Evolutionary conservation across 2,113 vertebrate genomes (phyloP).

Genomic region (Albula goreensis): DNA sequence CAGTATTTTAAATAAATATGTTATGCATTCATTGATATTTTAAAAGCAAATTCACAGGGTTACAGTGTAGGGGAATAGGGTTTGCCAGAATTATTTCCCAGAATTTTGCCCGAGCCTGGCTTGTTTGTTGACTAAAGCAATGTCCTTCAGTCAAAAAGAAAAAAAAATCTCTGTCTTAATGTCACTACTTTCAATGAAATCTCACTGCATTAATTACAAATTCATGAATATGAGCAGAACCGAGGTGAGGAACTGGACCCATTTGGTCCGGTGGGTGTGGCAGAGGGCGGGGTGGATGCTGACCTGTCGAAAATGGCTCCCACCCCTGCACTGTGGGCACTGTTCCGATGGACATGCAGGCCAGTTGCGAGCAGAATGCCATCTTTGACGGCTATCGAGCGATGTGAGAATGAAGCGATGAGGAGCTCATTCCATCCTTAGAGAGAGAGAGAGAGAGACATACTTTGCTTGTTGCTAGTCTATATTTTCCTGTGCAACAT

Average conservation of each 20-base stretch:
- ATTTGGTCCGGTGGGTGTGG: not conserved
- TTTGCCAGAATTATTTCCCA: too few relatives aligned
- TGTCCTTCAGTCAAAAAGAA: not conserved
- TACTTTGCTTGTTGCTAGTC: not conserved
- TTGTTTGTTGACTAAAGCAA: not conserved
- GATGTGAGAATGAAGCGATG: slow-evolving; percentile 86
- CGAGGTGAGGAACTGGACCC: not conserved
- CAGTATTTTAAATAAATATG: too few relatives aligned
- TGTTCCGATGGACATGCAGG: slow-evolving; percentile 83
- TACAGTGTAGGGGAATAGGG: not conserved
- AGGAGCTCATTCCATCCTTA: slow-evolving; percentile 87
- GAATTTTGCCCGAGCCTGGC: not conserved
- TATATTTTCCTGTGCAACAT: not conserved
- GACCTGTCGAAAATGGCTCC: slow-evolving; percentile 90
- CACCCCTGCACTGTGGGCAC: slow-evolving; percentile 84
- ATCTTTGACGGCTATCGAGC: slow-evolving; percentile 83
- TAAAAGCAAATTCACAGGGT: not conserved
- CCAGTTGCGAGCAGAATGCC: slow-evolving; percentile 85
- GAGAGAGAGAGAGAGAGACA: slow-evolving; percentile 24
- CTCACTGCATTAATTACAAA: not conserved
- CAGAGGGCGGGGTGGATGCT: not conserved
- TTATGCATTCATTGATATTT: too few relatives aligned
- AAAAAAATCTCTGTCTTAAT: too few relatives aligned
- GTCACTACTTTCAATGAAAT: not conserved
- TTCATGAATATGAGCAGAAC: not conserved